Evolutionary conservation across 2,797 vertebrate genomes (phyloP).

Genomic region (Sebastes wilsoni): DNA sequence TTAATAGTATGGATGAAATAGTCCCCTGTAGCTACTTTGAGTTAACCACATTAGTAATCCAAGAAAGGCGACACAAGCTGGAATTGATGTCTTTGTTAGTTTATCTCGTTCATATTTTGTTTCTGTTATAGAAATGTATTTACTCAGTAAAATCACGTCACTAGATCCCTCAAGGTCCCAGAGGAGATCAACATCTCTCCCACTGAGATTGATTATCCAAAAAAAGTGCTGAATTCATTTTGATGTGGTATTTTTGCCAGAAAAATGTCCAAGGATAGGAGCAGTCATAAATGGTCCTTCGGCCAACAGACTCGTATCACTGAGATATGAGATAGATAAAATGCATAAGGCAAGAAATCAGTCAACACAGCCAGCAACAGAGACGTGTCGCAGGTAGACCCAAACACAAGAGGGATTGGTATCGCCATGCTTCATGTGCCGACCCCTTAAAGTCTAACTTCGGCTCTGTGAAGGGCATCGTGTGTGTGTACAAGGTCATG

Average conservation of each 20-base stretch:
- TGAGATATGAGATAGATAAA: neutral
- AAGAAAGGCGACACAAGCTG: constrained; percentile 24
- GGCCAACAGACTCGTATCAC: neutral
- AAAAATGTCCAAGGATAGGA: neutral
- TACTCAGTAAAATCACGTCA: constrained; percentile 15
- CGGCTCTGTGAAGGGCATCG: constrained; percentile 43
- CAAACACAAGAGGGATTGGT: constrained; percentile 1
- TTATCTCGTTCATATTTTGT: neutral
- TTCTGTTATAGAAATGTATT: constrained; percentile 6
- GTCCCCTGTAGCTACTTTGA: neutral
- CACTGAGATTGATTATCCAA: neutral
- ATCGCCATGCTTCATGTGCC: neutral
- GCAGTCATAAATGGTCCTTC: neutral
- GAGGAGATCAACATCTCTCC: neutral
- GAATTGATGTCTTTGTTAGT: constrained; percentile 28
- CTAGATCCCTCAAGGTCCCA: neutral
- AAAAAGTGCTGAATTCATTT: neutral
- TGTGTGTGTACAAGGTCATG: constrained; percentile 42
- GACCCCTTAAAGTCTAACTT: constrained; percentile 38
- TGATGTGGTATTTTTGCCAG: neutral
- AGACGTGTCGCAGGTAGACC: neutral
- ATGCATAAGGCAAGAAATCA: neutral
- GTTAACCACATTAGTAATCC: constrained; percentile 3
- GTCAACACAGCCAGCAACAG: neutral
- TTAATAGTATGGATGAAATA: neutral